Conservation (phyloP, 2,113 vertebrate species). For the Erythrocercus mccallii region DNA sequence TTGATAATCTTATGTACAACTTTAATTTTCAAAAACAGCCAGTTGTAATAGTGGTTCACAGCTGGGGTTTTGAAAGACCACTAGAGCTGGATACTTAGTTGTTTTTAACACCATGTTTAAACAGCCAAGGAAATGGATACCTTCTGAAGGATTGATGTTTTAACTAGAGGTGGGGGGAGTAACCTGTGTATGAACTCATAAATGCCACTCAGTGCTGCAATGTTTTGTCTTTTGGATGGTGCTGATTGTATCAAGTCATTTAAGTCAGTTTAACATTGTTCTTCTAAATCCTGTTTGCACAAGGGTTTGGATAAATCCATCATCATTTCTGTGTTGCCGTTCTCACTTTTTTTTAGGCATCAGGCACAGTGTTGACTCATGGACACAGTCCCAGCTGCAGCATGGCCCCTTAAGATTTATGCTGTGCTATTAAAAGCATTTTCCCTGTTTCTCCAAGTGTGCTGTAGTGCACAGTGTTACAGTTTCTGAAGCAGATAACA, state of each 20-base stretch:
- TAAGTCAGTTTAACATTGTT: background rate
- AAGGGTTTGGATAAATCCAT: background rate
- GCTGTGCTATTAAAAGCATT: background rate
- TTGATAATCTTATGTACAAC: background rate
- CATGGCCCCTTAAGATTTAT: background rate
- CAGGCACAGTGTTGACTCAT: background rate
- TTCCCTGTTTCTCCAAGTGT: background rate
- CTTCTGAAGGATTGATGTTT: background rate
- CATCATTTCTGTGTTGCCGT: background rate
- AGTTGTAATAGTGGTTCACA: background rate
- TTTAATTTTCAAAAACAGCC: background rate
- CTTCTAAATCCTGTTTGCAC: background rate
- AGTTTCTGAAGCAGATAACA: background rate
- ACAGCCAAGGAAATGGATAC: background rate
- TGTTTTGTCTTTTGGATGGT: background rate
- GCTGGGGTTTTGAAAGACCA: background rate
- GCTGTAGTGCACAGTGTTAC: background rate
- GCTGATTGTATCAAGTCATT: background rate
- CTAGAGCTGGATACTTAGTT: background rate
- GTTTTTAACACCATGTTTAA: background rate
- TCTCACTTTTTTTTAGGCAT: background rate
- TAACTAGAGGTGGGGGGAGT: background rate
- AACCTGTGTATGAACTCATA: background rate
- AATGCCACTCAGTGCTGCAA: rapidly evolving
- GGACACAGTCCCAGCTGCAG: background rate